Conservation (phyloP, 1,140 invertebrate species). For the Sinella curviseta region DNA sequence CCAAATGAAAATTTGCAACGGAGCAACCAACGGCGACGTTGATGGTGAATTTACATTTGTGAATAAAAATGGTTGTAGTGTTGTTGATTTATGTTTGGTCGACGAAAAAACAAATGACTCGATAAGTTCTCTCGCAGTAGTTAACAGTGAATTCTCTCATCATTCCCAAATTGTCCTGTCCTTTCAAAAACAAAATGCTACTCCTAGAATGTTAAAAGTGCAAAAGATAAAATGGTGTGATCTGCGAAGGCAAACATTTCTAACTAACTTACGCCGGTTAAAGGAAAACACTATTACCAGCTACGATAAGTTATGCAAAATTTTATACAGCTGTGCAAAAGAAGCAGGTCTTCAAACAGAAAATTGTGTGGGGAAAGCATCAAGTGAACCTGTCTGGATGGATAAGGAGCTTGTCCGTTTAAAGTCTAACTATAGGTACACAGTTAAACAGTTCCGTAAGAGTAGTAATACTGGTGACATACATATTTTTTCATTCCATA, state of each 20-base stretch:
- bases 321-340: neutral
- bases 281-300: neutral
- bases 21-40: neutral
- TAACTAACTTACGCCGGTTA: neutral
- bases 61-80: constrained; percentile 1
- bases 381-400: neutral
- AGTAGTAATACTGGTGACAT: neutral
- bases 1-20: neutral
- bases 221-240: neutral
- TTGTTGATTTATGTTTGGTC: neutral
- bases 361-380: neutral
- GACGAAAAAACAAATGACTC: too few relatives aligned
- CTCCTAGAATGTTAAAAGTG: neutral
- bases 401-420: neutral
- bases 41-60: neutral
- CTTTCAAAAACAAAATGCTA: neutral
- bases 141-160: neutral
- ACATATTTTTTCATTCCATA: neutral
- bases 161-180: neutral
- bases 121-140: neutral
- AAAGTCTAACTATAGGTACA: neutral
- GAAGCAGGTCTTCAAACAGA: neutral
- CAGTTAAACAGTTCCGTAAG: neutral
- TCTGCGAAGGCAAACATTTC: neutral
- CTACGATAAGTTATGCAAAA: neutral